A percentile compares a stretch with the other conserved stretches of the same genome.
These are phyloP conservation scores for Drosophila neocordata DNA, from an alignment of 1,140 invertebrate species.

Conservation along the genomic window DNA sequence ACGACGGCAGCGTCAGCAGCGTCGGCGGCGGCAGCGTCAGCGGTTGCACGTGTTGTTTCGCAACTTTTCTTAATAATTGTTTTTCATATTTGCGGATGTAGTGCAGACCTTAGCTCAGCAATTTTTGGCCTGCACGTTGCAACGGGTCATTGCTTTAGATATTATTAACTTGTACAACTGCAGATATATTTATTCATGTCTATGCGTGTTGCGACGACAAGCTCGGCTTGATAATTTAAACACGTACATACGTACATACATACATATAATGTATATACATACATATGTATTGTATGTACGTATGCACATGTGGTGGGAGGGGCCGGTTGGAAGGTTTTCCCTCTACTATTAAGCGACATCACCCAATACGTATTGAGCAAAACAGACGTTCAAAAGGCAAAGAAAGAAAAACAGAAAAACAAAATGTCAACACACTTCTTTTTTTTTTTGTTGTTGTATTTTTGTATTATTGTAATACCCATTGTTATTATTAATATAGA, in stretches of 20 bases:
- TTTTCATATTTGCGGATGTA: no score
- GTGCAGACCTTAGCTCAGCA: no score
- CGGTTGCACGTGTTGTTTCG: no score
- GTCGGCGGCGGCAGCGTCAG: no score
- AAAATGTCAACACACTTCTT: slow-evolving; percentile 73
- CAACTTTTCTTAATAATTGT: no score
- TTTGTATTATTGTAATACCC: slow-evolving; percentile 48
- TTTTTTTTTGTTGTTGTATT: slow-evolving; percentile 55
- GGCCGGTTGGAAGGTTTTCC: slow-evolving; percentile 10
- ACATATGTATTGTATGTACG: not conserved
- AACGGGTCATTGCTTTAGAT: no score
- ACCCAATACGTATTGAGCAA: slow-evolving; percentile 60
- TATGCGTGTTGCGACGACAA: slow-evolving; percentile 72
- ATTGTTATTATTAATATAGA: slow-evolving; percentile 21
- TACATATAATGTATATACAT: no score
- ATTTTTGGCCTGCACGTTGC: no score
- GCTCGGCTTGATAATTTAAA: slow-evolving; percentile 79
- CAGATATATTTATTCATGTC: slow-evolving; percentile 41
- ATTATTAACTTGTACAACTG: no score
- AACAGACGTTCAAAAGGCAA: slow-evolving; percentile 68
- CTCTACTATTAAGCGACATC: slow-evolving; percentile 30
- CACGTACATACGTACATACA: slow-evolving; percentile 53
- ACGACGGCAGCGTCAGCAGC: no score
- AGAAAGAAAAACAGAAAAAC: slow-evolving; percentile 37
- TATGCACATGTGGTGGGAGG: slow-evolving; percentile 14